Base-by-base conservation (phyloP, 2,797 vertebrate genomes). In the Taenioides sp. region DNA sequence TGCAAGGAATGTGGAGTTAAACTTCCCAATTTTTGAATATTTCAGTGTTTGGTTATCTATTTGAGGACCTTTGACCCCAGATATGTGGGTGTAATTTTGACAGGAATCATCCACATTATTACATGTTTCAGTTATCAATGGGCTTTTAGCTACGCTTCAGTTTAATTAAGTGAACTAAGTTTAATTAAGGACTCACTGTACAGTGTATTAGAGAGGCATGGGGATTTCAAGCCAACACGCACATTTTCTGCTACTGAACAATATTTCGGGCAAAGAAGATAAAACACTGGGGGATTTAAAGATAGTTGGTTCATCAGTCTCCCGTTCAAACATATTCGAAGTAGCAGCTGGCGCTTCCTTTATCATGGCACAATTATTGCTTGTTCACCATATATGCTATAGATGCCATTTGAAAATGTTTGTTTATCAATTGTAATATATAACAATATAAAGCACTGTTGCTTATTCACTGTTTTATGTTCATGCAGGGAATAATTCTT, bases 401-500 rank as follows among this genome's bases (percentile, higher is more conserved):
- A 4, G 14, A 16, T 47, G 43, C 34, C 9, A 37, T 37, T 9
- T 37, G 34, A 10, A 10, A 37, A 37, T 37, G 34, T 37, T 37
- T 37, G 34, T 37, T 37, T 37, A 37, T 37, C 34, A 37, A 2
- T 37, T 2, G 7, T 37, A 10, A 37, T 37, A 37, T 34, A 9
- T 47, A 4, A 47, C 43, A 16, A 4, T 10, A 22, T 2, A 22
- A 22, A 54, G 7, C 50, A n/a, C 2, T n/a, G 50, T 52, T 0
- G 20, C 18, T 20, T 9, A 18, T 20, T 52, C 18, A n/a, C 7
- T 54, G 52, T 54, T 27, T 25, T 27, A 25, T 25, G 17, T 58
- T 16, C 14, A 5, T 27, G 55, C 12, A 27, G 23, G 4, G 23
- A 16, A 25, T 37, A 4, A n/a, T 28, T 66, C 92, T 78, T 84